phyloP scores from a whole-genome alignment of 2,888 invertebrate species.

The Leptinotarsa rubiginosa region DNA sequence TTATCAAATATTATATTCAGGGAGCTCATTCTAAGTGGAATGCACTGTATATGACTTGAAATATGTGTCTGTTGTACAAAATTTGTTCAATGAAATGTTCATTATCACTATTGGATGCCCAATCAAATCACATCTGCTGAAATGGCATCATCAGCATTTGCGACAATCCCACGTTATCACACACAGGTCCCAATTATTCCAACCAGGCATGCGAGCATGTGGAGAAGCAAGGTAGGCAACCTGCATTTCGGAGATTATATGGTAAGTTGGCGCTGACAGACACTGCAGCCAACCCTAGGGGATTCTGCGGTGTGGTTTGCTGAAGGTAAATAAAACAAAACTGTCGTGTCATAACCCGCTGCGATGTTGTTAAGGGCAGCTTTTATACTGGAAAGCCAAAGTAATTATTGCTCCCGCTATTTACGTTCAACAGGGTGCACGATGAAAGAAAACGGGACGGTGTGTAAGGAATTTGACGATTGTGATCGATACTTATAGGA shows the following conservation, averaged over 20 bases:
- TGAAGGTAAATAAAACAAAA: conserved; percentile 30
- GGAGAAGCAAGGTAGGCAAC: conserved; percentile 22
- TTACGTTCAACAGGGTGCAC: conserved; percentile 21
- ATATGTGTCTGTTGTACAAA: too few species aligned
- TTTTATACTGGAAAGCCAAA: conserved; percentile 23
- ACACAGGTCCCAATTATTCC: not conserved
- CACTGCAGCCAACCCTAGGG: conserved; percentile 28
- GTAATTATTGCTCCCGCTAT: conserved; percentile 24
- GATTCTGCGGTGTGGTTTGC: conserved; percentile 27
- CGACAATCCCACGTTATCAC: not conserved
- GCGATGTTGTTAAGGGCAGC: conserved; percentile 17
- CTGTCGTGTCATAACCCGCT: conserved; percentile 18
- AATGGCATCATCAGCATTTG: not conserved
- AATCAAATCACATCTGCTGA: too few species aligned
- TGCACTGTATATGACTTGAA: too few species aligned
- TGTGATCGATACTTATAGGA: not conserved
- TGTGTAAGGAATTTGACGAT: not conserved
- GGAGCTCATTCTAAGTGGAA: too few species aligned
- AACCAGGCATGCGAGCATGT: conserved; percentile 16
- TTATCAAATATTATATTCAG: too few species aligned
- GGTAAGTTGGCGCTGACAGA: conserved; percentile 34
- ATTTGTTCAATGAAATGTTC: too few species aligned
- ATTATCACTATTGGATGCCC: too few species aligned
- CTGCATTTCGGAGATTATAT: conserved; percentile 34
- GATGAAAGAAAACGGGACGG: not conserved